Percentiles rank a stretch among this genome's conserved stretches.
phyloP scores from a whole-genome alignment of 2,888 invertebrate species.

The Tromatobia lineatoria region DNA sequence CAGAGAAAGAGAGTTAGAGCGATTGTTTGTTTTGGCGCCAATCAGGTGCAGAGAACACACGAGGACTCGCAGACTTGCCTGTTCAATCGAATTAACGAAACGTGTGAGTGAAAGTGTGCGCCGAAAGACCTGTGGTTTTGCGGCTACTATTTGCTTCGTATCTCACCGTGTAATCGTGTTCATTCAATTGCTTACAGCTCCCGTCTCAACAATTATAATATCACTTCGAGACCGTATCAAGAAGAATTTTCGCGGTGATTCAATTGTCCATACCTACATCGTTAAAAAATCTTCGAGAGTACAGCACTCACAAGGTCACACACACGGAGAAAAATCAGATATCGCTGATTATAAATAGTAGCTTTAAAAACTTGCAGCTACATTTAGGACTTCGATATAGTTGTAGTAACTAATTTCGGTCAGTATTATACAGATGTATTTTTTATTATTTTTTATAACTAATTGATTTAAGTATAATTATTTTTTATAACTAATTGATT shows the following conservation, averaged over 20 bases:
- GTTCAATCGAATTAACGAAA: conserved; percentile 17
- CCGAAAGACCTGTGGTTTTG: not conserved
- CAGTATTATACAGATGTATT: no score
- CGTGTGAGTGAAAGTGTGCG: not conserved
- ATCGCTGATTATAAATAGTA: no score
- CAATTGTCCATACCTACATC: not conserved
- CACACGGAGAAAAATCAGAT: no score
- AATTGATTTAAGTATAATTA: no score
- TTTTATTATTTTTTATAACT: no score
- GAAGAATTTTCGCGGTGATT: not conserved
- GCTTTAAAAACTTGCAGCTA: no score
- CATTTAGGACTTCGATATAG: no score
- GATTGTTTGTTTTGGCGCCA: conserved; percentile 60
- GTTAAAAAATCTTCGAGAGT: not conserved
- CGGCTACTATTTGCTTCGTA: not conserved
- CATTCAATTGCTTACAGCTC: not conserved
- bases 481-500: no score
- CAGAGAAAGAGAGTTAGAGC: not conserved
- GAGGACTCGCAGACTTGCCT: conserved; percentile 6
- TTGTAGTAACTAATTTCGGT: no score
- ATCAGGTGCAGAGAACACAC: conserved; percentile 34
- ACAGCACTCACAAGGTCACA: not conserved
- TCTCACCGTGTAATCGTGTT: not conserved
- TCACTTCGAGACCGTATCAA: not conserved
- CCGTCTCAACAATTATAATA: not conserved